phyloP scores from a whole-genome alignment of 2,888 invertebrate genomes.

The Danaus chrysippus region DNA sequence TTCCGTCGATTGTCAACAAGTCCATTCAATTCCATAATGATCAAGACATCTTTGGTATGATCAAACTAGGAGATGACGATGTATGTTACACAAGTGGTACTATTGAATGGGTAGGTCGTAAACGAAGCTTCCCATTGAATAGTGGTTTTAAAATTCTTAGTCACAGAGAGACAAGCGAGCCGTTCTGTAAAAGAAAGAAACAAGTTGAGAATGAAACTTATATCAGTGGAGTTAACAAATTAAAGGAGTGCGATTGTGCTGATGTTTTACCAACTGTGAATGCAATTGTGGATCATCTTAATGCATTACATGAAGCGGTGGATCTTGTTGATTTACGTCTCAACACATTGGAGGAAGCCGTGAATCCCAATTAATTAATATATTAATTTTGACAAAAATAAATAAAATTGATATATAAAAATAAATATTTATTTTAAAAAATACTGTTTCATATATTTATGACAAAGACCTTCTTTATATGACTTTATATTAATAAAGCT shows the following conservation, averaged over 20 bases:
- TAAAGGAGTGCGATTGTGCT: conserved; percentile 63
- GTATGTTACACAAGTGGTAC: conserved; percentile 72
- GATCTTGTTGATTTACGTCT: conserved; percentile 76
- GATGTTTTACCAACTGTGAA: conserved; percentile 71
- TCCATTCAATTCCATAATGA: conserved; percentile 36
- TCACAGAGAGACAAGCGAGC: conserved; percentile 43
- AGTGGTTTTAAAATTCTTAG: conserved; percentile 66
- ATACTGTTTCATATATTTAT: conserved; percentile 21
- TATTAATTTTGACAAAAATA: neutral
- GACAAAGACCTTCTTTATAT: conserved; percentile 2
- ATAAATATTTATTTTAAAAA: conserved; percentile 27
- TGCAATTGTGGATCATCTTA: conserved; percentile 77
- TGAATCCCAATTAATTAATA: conserved; percentile 36
- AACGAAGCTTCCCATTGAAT: conserved; percentile 64
- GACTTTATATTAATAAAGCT: conserved; percentile 8
- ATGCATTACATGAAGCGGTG: conserved; percentile 77
- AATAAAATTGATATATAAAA: conserved; percentile 10
- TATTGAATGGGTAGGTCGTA: conserved; percentile 72
- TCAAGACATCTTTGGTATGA: conserved; percentile 64
- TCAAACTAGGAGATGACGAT: conserved; percentile 65
- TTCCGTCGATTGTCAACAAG: conserved; percentile 52
- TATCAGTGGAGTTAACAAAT: conserved; percentile 37
- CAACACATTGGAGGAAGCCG: conserved; percentile 69
- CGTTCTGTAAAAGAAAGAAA: conserved; percentile 47
- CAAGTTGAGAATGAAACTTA: conserved; percentile 41